Conservation (phyloP, 2,888 invertebrate genomes). For the Nemapogon koenigi region DNA sequence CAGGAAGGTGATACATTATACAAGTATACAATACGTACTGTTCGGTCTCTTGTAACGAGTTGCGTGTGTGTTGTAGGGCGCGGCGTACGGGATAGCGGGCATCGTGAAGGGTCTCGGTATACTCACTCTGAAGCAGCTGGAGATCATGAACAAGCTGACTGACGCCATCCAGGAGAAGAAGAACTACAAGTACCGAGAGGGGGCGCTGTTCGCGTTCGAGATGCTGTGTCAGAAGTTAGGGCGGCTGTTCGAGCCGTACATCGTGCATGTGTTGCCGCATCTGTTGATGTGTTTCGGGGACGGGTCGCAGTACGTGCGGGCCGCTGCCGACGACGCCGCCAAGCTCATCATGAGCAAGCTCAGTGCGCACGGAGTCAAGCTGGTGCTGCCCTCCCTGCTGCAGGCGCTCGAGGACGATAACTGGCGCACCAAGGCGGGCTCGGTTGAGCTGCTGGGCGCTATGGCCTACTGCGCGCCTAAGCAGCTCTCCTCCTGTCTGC, state of each 20-base stretch:
- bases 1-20: slow-evolving; percentile 45
- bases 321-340: slow-evolving; percentile 96
- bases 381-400: slow-evolving; percentile 92
- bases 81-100: slow-evolving; percentile 97
- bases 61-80: slow-evolving; percentile 68
- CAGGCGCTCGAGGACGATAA: slow-evolving; percentile 96
- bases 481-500: slow-evolving; percentile 96
- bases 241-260: slow-evolving; percentile 97
- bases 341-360: slow-evolving; percentile 95
- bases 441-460: slow-evolving; percentile 93
- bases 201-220: slow-evolving; percentile 96
- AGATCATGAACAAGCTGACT: slow-evolving; percentile 93
- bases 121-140: slow-evolving; percentile 90
- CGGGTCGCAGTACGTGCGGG: slow-evolving; percentile 91
- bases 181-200: slow-evolving; percentile 92
- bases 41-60: too few relatives aligned
- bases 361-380: slow-evolving; percentile 96
- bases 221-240: slow-evolving; percentile 95
- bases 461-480: slow-evolving; percentile 99
- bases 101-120: slow-evolving; percentile 97
- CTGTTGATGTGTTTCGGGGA: slow-evolving; percentile 96
- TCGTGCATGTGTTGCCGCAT: slow-evolving; percentile 95
- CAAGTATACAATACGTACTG: neutral
- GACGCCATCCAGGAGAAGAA: slow-evolving; percentile 97
- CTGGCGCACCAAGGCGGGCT: slow-evolving; percentile 97